A percentile compares a stretch with the other conserved stretches of the same genome.
These are phyloP conservation scores for Zaprionus nigranus DNA, from an alignment of 1,140 invertebrate species.

Conservation along the genomic window DNA sequence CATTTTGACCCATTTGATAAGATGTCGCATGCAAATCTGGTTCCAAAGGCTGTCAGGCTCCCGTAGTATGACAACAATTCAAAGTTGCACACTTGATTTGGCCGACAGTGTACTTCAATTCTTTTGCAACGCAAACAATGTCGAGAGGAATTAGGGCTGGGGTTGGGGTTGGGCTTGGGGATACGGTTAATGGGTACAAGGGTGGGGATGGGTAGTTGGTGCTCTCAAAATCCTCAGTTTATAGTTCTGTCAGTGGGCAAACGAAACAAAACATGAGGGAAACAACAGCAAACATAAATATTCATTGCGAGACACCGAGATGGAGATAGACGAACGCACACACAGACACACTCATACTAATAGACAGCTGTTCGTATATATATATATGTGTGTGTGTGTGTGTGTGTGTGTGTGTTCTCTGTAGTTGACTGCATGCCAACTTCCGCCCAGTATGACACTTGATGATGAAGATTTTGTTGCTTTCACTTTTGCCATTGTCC, in stretches of 20 bases:
- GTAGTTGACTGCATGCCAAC: conserved; percentile 61
- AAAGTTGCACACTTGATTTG: conserved; percentile 76
- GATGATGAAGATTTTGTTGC: conserved; percentile 83
- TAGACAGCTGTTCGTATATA: conserved; percentile 49
- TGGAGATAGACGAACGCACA: conserved; percentile 30
- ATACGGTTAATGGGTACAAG: background rate
- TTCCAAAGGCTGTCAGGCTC: conserved; percentile 25
- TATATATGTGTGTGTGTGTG: conserved; percentile 19
- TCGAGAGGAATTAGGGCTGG: background rate
- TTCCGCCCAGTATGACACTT: conserved; percentile 81
- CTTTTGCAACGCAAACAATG: conserved; percentile 31
- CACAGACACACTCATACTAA: conserved; percentile 31
- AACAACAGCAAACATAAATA: conserved; percentile 73
- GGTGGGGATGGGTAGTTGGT: conserved; percentile 5
- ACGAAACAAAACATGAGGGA: conserved; percentile 60
- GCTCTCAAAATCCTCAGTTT: conserved; percentile 29
- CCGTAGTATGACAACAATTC: conserved; percentile 46
- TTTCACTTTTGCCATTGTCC: conserved; percentile 74
- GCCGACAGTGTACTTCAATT: conserved; percentile 55
- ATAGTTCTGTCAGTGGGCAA: conserved; percentile 38
- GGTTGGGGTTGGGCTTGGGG: background rate
- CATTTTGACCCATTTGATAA: conserved; percentile 3
- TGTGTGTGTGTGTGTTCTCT: conserved; percentile 18
- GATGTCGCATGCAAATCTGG: conserved; percentile 52
- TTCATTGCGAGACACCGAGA: conserved; percentile 61